Conservation (phyloP, 2,113 vertebrate genomes). For the Labeo rohita region DNA sequence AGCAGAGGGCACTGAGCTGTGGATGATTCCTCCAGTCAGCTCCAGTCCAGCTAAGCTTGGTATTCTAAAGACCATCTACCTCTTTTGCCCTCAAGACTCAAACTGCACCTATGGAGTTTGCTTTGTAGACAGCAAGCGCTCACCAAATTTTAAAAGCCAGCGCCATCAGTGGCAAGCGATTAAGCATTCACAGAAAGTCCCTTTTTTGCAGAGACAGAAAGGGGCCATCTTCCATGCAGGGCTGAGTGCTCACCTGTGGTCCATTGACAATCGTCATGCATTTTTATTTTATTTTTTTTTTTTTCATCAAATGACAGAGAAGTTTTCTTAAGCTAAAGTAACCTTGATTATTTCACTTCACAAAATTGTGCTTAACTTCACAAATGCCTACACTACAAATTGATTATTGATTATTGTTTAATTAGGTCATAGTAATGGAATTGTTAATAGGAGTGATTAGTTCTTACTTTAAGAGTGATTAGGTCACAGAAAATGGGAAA, state of each 20-base stretch:
- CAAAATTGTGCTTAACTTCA: background rate
- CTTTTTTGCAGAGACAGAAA: constrained; percentile 27
- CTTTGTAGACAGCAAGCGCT: constrained; percentile 47
- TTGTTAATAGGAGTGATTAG: no score
- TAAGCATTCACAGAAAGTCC: constrained; percentile 35
- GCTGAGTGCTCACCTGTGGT: constrained; percentile 19
- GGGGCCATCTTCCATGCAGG: constrained; percentile 28
- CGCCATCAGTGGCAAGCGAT: constrained; percentile 24
- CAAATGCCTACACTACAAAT: background rate
- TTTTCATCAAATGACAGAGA: background rate
- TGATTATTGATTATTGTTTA: background rate
- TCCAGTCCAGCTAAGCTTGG: constrained; percentile 52
- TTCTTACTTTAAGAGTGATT: no score
- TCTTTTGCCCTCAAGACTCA: constrained; percentile 53
- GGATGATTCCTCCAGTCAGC: constrained; percentile 61
- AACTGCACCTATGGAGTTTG: constrained; percentile 55
- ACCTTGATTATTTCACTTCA: background rate
- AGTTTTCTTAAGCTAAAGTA: background rate
- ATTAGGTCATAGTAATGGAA: no score
- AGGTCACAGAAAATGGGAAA: no score
- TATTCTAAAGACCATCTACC: constrained; percentile 57
- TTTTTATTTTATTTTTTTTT: no score
- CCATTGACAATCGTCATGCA: constrained; percentile 9
- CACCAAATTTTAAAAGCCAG: constrained; percentile 8
- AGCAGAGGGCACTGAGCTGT: constrained; percentile 62